phyloP scores from a whole-genome alignment of 2,797 vertebrate species.

The Oryzias dopingdopingensis region DNA sequence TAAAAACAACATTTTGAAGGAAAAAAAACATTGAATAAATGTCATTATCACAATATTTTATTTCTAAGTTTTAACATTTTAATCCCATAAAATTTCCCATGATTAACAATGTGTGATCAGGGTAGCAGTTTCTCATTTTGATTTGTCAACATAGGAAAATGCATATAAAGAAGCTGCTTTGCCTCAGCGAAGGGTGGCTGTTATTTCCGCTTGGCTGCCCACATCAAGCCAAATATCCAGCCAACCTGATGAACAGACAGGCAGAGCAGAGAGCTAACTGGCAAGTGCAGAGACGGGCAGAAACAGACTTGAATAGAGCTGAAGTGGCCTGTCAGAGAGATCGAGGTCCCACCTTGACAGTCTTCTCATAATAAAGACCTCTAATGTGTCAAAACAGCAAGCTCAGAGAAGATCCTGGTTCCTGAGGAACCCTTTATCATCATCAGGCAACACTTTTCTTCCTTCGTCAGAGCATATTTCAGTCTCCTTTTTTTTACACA shows the following conservation, averaged over 20 bases:
- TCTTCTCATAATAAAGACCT: slow-evolving; percentile 36
- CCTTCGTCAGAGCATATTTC: slow-evolving; percentile 9
- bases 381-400: slow-evolving; percentile 16
- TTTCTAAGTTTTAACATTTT: slow-evolving; percentile 19
- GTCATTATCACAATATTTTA: not conserved
- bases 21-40: too few relatives aligned
- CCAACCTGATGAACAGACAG: slow-evolving; percentile 40
- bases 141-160: slow-evolving; percentile 17
- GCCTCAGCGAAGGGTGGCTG: slow-evolving; percentile 20
- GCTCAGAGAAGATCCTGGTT: slow-evolving; percentile 11
- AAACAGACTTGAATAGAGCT: slow-evolving; percentile 32
- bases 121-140: slow-evolving; percentile 4
- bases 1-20: too few relatives aligned
- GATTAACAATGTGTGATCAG: slow-evolving; percentile 12
- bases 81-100: slow-evolving; percentile 14
- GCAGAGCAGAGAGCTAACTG: slow-evolving; percentile 27
- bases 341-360: slow-evolving; percentile 11
- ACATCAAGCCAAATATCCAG: slow-evolving; percentile 45
- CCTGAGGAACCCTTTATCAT: slow-evolving; percentile 23
- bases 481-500: not conserved
- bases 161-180: slow-evolving; percentile 26
- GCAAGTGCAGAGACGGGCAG: slow-evolving; percentile 30
- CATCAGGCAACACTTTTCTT: slow-evolving; percentile 16
- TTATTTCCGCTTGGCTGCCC: slow-evolving; percentile 59
- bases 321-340: slow-evolving; percentile 20